Conservation (phyloP, 2,113 vertebrate genomes). For the Brachypodius melanocephalos region DNA sequence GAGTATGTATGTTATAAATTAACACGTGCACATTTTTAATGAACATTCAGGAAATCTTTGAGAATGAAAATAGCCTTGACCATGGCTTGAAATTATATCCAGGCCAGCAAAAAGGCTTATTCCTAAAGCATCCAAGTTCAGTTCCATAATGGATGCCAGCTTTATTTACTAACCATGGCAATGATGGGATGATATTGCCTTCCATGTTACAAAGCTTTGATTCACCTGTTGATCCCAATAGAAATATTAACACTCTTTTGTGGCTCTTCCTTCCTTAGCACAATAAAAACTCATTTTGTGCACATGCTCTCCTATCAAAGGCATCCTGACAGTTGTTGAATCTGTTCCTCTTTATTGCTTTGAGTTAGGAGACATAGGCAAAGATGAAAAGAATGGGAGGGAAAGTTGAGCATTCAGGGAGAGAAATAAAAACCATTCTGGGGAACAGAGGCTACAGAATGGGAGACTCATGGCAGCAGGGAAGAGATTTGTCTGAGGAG, state of each 20-base stretch:
- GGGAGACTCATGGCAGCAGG: background rate
- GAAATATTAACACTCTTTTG: background rate
- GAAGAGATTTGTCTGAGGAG: constrained; percentile 30
- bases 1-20: background rate
- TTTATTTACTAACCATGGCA: background rate
- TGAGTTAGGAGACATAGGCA: background rate
- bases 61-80: background rate
- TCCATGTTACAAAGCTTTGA: background rate
- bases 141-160: background rate
- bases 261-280: background rate
- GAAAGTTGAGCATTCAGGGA: constrained; percentile 16
- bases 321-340: constrained; percentile 10
- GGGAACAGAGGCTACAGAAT: background rate
- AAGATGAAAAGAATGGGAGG: constrained; percentile 30
- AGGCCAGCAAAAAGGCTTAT: background rate
- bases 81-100: background rate
- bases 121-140: background rate
- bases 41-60: background rate
- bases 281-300: constrained; percentile 12
- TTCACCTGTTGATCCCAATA: background rate
- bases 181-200: background rate
- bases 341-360: constrained; percentile 26
- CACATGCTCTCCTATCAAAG: background rate
- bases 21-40: background rate
- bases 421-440: constrained; percentile 41